Evolutionary conservation across 2,888 invertebrate species (phyloP).

Genomic region (Deilephila elpenor): DNA sequence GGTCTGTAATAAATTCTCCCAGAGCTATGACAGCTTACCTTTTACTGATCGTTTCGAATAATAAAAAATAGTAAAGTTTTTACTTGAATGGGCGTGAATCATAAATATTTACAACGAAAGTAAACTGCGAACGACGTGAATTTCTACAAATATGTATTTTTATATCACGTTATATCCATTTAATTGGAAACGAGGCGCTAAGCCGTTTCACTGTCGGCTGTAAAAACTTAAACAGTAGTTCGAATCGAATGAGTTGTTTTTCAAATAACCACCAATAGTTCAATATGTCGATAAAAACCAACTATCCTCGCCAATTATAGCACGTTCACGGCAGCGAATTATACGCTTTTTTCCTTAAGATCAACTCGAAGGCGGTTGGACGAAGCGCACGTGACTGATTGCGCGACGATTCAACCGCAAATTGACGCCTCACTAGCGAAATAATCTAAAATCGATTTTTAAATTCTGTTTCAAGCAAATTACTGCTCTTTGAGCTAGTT

Average conservation of each 20-base stretch:
- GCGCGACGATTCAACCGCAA: conserved; percentile 57
- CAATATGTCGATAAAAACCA: conserved; percentile 47
- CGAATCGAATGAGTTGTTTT: conserved; percentile 42
- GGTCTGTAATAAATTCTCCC: too few species aligned
- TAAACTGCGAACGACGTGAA: background rate
- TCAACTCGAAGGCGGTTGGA: conserved; percentile 48
- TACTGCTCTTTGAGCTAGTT: conserved; percentile 11
- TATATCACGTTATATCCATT: background rate
- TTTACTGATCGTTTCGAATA: too few species aligned
- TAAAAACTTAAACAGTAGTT: conserved; percentile 36
- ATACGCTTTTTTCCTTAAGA: conserved; percentile 46
- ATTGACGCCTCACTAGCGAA: conserved; percentile 50
- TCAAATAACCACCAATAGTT: conserved; percentile 39
- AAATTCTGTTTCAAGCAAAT: conserved; percentile 18
- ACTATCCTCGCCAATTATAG: conserved; percentile 40
- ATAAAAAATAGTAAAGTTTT: background rate
- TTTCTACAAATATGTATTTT: background rate
- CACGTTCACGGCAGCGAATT: conserved; percentile 44
- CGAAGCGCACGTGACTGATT: conserved; percentile 64
- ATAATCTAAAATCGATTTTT: conserved; percentile 22
- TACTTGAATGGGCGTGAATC: background rate
- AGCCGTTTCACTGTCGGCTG: conserved; percentile 22
- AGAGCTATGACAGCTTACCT: too few species aligned
- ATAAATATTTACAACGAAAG: background rate
- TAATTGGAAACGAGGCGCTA: conserved; percentile 23